Evolutionary conservation across 2,888 invertebrate species (phyloP), one percentile per base, ranked within the genome.

Genomic region (Diarsia rubi): DNA sequence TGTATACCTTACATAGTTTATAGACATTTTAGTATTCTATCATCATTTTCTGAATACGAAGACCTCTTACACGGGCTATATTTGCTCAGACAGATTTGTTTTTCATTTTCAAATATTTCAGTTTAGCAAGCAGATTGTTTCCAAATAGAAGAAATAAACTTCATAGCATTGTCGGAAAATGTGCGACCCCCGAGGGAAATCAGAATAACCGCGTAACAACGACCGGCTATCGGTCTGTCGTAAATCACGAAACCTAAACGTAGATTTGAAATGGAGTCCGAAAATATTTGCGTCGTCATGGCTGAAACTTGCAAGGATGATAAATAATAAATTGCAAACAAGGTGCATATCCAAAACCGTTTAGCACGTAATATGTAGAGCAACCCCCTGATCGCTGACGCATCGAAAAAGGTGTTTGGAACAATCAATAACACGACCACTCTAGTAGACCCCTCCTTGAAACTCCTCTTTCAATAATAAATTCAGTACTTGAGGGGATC

Each of bases 361-460:
- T 94, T 94, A 93, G 91, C 92, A 91, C 91, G 90, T 92, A 92
- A 93, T 94, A 94, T 95, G 92, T 93, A 93, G 92, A 93, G 90
- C 89, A 91, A 88, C 90, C 92, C 92, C 89, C 86, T 78, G 92
- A 93, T 93, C 91, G 95, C 95, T 95, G 95, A 95, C 94, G 91
- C 93, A 92, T 92, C 92, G 91, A 88, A 91, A 93, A 94, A 95
- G 93, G 95, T 95, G 95, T 94, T 93, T 88, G 93, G 92, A 92
- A 94, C 93, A 95, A 95, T 95, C 95, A 94, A 95, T 95, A 95
- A 92, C 86, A 82, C 86, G 86, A 79, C 95, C 94, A 94, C 79
- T 86, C 84, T 86, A 75, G 74, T 82, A 91, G 95, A 94, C 86
- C 95, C 90, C 86, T 90, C 79, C 86, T 86, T 85, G 85, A 90